Base-by-base conservation (phyloP, 2,797 vertebrate species). In the Oryzias sinensis region DNA sequence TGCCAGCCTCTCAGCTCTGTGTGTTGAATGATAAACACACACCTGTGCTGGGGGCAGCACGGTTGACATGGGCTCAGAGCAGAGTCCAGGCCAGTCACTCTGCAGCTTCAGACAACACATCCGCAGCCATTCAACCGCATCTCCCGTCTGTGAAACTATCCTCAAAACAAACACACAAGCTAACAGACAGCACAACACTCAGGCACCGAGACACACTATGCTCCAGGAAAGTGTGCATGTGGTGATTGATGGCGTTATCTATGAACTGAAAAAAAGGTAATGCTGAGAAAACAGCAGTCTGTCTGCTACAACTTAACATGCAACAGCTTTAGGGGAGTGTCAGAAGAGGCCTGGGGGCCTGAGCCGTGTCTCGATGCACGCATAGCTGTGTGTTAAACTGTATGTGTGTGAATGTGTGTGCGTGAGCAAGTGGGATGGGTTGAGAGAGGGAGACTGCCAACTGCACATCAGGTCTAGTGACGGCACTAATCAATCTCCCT, bases 401-500 rank as follows among this genome's bases (percentile, higher is more conserved):
- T 81, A 77, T 76, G 63, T 68, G 29, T 69, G 77, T 65, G 62
- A 57, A 65, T 55, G 58, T 67, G 74, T 71, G 64, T 67, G 66
- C 73, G 65, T 71, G 76, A 74, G 73, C 67, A 74, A 81, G 82
- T 71, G 79, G 57, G 37, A 89, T 86, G 84, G 79, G 59, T 76
- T 70, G 84, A 85, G 87, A 70, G 84, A 84, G 80, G 59, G 75
- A 88, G 83, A 85, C 86, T 89, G 90, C 89, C 91, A 92, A 81
- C 85, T 77, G 84, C 90, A 90, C 88, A 93, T 91, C 90, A 92
- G 87, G 88, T 82, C 83, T 77, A 69, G 85, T 91, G 91, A 91
- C 85, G 85, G 89, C 85, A 79, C 82, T 90, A 91, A 92, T 93
- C 92, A 92, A 92, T 93, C 91, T 92, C 90, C 85, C 91, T 87